Conservation (phyloP, 2,888 invertebrate genomes). For the Temnothorax rugatulus region DNA sequence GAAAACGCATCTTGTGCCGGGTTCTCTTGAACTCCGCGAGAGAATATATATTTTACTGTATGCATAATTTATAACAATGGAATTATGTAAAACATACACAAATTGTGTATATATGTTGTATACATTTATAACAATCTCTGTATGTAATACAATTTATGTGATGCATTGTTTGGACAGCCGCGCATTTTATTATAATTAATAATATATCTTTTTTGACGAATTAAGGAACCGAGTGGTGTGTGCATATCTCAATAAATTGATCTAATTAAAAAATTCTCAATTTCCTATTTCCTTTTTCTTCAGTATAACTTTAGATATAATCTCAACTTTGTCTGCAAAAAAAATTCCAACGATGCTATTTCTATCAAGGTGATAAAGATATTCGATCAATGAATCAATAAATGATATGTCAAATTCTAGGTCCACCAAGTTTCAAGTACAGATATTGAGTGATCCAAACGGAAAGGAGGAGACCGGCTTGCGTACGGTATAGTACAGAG, state of each 20-base stretch:
- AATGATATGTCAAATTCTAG: not conserved
- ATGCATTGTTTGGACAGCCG: not conserved
- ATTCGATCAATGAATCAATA: not conserved
- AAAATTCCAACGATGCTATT: not conserved
- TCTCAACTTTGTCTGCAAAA: not conserved
- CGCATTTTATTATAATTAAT: not conserved
- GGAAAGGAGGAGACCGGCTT: too few relatives aligned
- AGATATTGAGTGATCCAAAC: not conserved
- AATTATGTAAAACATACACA: not conserved
- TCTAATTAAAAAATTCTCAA: not conserved
- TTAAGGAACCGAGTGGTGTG: not conserved
- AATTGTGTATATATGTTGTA: not conserved
- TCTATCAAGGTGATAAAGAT: not conserved
- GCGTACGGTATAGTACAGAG: too few relatives aligned
- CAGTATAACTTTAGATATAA: not conserved
- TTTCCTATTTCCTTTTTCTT: not conserved
- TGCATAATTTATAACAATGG: constrained; percentile 4
- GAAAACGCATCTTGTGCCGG: not conserved
- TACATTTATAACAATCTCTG: not conserved
- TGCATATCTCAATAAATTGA: not conserved
- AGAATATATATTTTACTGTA: not conserved
- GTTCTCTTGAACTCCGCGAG: not conserved
- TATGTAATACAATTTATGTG: not conserved
- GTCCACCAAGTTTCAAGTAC: not conserved
- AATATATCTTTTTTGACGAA: constrained; percentile 1